Base-by-base conservation (phyloP, 2,113 vertebrate genomes). In the Rhinogobius similis region DNA sequence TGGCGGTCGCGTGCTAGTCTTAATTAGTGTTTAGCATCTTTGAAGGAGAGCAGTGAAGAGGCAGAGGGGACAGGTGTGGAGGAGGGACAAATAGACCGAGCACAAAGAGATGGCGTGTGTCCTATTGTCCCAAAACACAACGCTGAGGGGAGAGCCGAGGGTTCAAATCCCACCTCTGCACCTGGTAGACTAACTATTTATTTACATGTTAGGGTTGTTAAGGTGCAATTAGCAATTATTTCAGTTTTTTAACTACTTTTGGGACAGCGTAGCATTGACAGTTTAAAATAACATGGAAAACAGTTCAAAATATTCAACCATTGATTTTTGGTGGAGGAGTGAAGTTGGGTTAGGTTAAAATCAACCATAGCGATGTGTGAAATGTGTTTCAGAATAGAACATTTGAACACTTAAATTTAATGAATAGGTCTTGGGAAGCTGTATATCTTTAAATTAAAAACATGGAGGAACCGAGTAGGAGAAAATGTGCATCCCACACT, bases 1-100 rank as follows among this genome's bases (percentile, higher is more conserved):
- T 76, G 78, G 81, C 46, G 70, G 74, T 83, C 86, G 82, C 77
- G 69, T 86, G 83, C 85, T 76, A 77, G 77, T 79, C 69, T 68
- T 79, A 85, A 89, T 87, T 89, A 87, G 76, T 50, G 41, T 27
- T 0, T 4, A 4, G 56, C 56, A 29, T 27, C 27, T 32, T 32
- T 59, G 56, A 59, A 59, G 14, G 11, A 14, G 56, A 59, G 56
- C 56, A 59, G 56, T 59, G 56, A 59, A 59, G 56, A 59, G 56
- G 56, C 27, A 59, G 56, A 16, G 56, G 24, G 27, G 14, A 20
- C 56, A 59, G 56, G 27, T 59, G 56, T 14, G 27, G 27, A 18
- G 56, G 56, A 59, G 56, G 27, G 27, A 29, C 56, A 27, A 59
- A 55, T 27, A 59, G 18, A 59, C 27, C 16, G 16, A 12, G 12